These are phyloP conservation scores for Meghimatium bilineatum DNA, from an alignment of 2,888 invertebrate species.

Conservation along the genomic window DNA sequence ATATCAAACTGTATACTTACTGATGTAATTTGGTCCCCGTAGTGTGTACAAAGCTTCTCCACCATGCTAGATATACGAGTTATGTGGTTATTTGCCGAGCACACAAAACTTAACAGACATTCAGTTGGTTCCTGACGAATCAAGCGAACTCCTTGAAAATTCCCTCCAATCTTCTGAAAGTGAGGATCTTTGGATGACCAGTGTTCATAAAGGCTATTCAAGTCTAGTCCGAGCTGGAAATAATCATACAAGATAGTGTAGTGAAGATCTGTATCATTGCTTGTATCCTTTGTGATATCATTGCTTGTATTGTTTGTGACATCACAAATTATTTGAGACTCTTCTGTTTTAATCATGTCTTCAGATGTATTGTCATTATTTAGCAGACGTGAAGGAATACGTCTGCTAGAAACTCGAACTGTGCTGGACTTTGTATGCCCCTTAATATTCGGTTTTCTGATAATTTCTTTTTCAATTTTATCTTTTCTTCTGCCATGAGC, in stretches of 20 bases:
- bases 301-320: neutral
- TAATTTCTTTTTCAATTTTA: neutral
- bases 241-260: slow-evolving; percentile 81
- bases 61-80: slow-evolving; percentile 92
- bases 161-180: slow-evolving; percentile 83
- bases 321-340: neutral
- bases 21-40: slow-evolving; percentile 86
- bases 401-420: neutral
- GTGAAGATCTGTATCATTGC: neutral
- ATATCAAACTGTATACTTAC: too few relatives aligned
- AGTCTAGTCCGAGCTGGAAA: slow-evolving; percentile 86
- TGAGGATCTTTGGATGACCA: slow-evolving; percentile 87
- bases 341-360: neutral
- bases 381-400: neutral
- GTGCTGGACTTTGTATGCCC: neutral
- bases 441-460: neutral
- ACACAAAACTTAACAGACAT: slow-evolving; percentile 96
- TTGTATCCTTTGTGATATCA: neutral
- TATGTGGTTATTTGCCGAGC: slow-evolving; percentile 98
- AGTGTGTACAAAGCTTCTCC: slow-evolving; percentile 88
- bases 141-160: slow-evolving; percentile 90
- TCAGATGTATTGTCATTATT: neutral
- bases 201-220: slow-evolving; percentile 83
- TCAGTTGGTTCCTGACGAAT: slow-evolving; percentile 93
- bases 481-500: neutral